phyloP scores from a whole-genome alignment of 2,113 vertebrate genomes.

The Labrus mixtus region DNA sequence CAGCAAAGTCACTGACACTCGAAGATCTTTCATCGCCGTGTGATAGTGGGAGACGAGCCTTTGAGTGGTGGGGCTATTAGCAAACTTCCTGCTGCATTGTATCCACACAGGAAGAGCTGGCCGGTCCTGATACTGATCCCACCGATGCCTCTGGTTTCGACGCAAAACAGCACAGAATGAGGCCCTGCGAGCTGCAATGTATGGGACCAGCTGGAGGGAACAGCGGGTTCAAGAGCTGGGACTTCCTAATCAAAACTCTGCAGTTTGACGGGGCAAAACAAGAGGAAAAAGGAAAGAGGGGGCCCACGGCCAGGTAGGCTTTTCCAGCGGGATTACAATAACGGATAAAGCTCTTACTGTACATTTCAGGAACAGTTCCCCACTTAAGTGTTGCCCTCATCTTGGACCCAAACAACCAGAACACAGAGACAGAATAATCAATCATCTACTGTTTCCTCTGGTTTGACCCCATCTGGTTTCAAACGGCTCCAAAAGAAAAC shows the following conservation, averaged over 20 bases:
- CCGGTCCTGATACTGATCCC: constrained; percentile 81
- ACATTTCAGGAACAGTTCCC: constrained; percentile 41
- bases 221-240: constrained; percentile 70
- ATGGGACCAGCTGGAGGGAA: constrained; percentile 51
- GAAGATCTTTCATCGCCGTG: constrained; percentile 40
- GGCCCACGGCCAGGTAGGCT: constrained; percentile 59
- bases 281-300: constrained; percentile 73
- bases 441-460: constrained; percentile 42
- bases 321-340: constrained; percentile 42
- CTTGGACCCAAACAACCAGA: constrained; percentile 45
- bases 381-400: constrained; percentile 33
- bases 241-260: constrained; percentile 79
- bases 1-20: constrained; percentile 38
- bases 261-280: constrained; percentile 66
- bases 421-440: constrained; percentile 34
- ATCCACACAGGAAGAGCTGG: constrained; percentile 84
- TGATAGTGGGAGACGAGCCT: constrained; percentile 56
- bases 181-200: constrained; percentile 49
- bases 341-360: constrained; percentile 37
- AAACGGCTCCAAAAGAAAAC: constrained; percentile 22
- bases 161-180: constrained; percentile 60
- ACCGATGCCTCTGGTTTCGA: constrained; percentile 62
- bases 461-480: constrained; percentile 5
- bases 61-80: constrained; percentile 73
- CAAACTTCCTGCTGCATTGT: constrained; percentile 82